Evolutionary conservation across 2,113 vertebrate species (phyloP), one percentile per base, ranked within the genome.

Genomic region (Callaeas wilsoni): DNA sequence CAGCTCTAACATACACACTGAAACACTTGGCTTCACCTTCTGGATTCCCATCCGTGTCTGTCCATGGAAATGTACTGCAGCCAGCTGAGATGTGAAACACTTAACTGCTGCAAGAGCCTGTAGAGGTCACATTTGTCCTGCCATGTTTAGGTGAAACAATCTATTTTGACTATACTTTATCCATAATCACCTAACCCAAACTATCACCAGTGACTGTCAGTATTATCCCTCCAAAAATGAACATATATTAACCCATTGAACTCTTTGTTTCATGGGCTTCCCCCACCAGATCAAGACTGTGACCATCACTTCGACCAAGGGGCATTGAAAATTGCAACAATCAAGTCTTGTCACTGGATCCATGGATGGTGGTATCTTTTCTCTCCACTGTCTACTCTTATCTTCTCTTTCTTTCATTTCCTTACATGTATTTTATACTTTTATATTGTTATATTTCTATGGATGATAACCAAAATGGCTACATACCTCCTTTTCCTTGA

Each of bases 31-130:
- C 49, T 73, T 33, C n/a, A 77, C 4, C 33, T 46, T 64, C 46
- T 75, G 37, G 67, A 42, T 29, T 84, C 39, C 59, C 16, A 29
- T 4, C 21, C 2, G 0, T 3, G 1, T 5, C n/a, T 8, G 12
- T 5, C 59, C 59, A 56, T 2, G 8, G 9, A 74, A 68, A 81
- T 6, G 22, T 1, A 25, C 14, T 16, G 14, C 73, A 49, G 52
- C 25, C 53, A 46, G 29, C 18, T 25, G 25, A 67, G 44, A 26
- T 22, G 42, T 69, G 39, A 79, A 89, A 90, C 2, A 2, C 4
- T 0, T 6, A 73, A 64, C 49, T 37, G 53, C 37, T 62, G 30
- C 11, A 4, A 29, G 37, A 52, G 11, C 44, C 49, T 32, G 30
- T 2, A 55, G 22, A 53, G 8, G 4, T 32, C 44, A 59, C 9